Conservation (phyloP, 2,797 vertebrate species). For the Rhynchotus rufescens region DNA sequence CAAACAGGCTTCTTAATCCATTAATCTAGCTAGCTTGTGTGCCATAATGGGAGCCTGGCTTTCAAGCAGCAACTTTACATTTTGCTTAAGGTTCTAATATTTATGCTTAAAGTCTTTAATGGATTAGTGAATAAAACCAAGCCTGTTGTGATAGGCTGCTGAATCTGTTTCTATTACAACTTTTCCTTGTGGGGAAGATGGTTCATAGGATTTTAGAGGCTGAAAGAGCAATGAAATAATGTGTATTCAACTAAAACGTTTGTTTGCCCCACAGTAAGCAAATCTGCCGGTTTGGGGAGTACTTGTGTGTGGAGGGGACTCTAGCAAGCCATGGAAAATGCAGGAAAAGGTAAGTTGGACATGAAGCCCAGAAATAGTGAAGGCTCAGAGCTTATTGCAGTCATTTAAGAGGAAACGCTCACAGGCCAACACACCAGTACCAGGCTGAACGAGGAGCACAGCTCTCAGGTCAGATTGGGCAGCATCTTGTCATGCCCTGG, state of each 20-base stretch:
- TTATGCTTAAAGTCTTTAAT: not conserved
- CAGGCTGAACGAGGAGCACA: not conserved
- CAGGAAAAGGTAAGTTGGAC: not conserved
- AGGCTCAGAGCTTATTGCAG: not conserved
- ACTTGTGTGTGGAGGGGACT: not conserved
- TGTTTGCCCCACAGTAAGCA: not conserved
- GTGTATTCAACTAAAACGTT: not conserved
- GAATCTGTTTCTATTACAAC: not conserved
- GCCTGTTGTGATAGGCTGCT: not conserved
- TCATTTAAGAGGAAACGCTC: not conserved
- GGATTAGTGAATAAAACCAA: conserved; percentile 3
- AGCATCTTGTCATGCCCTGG: not conserved
- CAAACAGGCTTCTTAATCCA: not conserved
- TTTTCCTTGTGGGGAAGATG: not conserved
- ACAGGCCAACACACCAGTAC: not conserved
- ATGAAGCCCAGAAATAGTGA: not conserved
- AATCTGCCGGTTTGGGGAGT: not conserved
- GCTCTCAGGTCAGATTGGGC: not conserved
- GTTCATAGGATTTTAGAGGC: not conserved
- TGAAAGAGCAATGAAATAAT: not conserved
- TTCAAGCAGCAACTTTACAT: conserved; percentile 10
- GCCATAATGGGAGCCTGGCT: not conserved
- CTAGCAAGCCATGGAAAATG: not conserved
- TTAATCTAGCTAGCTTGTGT: conserved; percentile 13
- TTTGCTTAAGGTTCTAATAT: conserved; percentile 17